Percentiles rank a stretch among this genome's conserved stretches.
Conservation (phyloP, 2,113 vertebrate species). For the Engystomops pustulosus region DNA sequence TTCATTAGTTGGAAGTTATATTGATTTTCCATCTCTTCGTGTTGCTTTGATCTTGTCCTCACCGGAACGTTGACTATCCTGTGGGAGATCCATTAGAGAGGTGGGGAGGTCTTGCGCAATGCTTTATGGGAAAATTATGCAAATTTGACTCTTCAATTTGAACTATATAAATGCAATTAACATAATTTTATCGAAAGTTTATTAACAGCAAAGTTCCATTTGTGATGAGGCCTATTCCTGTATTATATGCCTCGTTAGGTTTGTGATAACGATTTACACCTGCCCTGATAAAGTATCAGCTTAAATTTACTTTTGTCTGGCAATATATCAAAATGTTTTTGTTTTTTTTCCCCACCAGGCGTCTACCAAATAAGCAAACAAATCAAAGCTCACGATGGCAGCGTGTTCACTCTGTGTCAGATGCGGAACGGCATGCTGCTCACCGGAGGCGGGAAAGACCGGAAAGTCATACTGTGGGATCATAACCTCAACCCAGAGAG, state of each 20-base stretch:
- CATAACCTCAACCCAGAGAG: constrained; percentile 87
- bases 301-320: neutral
- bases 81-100: neutral
- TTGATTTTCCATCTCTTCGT: neutral
- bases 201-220: no score
- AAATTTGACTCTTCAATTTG: no score
- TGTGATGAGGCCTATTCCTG: no score
- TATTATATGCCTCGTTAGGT: no score
- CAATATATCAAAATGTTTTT: no score
- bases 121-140: neutral
- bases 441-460: constrained; percentile 94
- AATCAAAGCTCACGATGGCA: constrained; percentile 94
- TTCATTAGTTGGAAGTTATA: neutral
- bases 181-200: no score
- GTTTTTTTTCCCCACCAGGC: constrained; percentile 69
- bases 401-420: constrained; percentile 95
- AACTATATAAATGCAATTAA: no score
- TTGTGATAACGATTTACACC: no score
- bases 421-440: constrained; percentile 92
- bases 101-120: neutral
- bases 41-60: neutral
- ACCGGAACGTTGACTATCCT: neutral
- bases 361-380: constrained; percentile 91
- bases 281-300: no score
- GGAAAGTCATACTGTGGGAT: constrained; percentile 94